Base-by-base conservation (phyloP, 2,113 vertebrate genomes). In the Terrapene triunguis region DNA sequence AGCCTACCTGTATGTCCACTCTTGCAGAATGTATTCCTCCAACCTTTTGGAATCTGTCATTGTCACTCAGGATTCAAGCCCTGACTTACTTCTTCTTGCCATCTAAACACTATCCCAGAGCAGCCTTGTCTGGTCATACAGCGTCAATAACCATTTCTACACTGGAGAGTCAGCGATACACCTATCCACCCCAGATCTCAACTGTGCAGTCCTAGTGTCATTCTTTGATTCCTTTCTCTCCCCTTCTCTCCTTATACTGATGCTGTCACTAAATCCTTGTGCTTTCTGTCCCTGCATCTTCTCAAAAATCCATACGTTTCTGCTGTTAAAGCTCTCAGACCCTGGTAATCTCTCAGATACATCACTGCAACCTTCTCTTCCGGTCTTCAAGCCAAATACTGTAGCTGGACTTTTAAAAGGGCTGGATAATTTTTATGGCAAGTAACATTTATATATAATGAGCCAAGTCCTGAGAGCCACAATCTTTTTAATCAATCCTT, bases 231-330 rank as follows among this genome's bases (percentile, higher is more conserved):
- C 38, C 38, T 84, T 27, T 59, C 47, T 54, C 0, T 5, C 2
- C 3, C 54, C 44, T 90, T 4, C 82, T 25, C 3, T 93, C 27
- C 4, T 6, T 89, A 24, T 5, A 5, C 1, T 32, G 22, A 51
- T 83, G 3, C 1, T 51, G 5, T 59, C 42, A 62, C 84, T 88
- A 48, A 5, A 1, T 42, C 9, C 0, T 10, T 50, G 47, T 53
- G 5, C 42, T 62, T 65, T 21, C 42, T 4, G 42, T 2, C 1
- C 1, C 55, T 38, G 27, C 9, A n/a, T 59, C 2, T 6, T 62
- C 42, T 90, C 27, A 27, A 85, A 90, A 94, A 78, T 65, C 38
- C 24, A 5, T 2, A 1, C 32, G 17, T n/a, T n/a, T 14, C 32
- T 69, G 35, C 62, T 35, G 12, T 54, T 90, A 29, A 55, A 88